Evolutionary conservation across 1,140 invertebrate species (phyloP), one percentile per base, ranked within the genome.

Genomic region (Eriosoma lanigerum): DNA sequence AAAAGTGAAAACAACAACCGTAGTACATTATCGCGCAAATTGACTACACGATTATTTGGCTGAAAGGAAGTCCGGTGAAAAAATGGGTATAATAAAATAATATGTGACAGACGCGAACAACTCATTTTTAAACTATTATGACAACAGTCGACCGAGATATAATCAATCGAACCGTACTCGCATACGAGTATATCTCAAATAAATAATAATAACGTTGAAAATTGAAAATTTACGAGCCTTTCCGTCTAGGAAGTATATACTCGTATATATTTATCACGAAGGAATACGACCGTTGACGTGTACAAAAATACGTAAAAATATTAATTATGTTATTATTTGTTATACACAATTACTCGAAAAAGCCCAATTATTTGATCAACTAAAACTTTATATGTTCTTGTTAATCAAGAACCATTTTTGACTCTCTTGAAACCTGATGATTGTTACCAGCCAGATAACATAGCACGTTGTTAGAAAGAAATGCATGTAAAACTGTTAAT

Each of bases 211-310:
- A 26, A 73, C 3, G 17, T 21, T 50, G 50, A 54, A 76, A 58
- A 78, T 26, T 62, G 24, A 58, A 78, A 29, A n/a, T 78, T 78
- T 78, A 78, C 21, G 75, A 78, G 56, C 44, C n/a, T n/a, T n/a
- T n/a, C n/a, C n/a, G n/a, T n/a, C n/a, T n/a, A n/a, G n/a, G n/a
- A n/a, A n/a, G n/a, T n/a, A n/a, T n/a, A n/a, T n/a, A n/a, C n/a
- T n/a, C n/a, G n/a, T n/a, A n/a, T n/a, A n/a, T n/a, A n/a, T n/a
- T n/a, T n/a, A n/a, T n/a, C n/a, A 19, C 10, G 66, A 46, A 70
- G 66, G 44, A 44, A 70, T 70, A 48, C 21, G 26, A 48, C n/a
- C 38, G 1, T n/a, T 66, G 19, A 13, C 38, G 32, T 12, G 1
- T 64, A 12, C 17, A 38, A n/a, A 13, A 24, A 64, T 64, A 9